phyloP scores from a whole-genome alignment of 2,797 vertebrate species.

The Kryptolebias ocellatus region DNA sequence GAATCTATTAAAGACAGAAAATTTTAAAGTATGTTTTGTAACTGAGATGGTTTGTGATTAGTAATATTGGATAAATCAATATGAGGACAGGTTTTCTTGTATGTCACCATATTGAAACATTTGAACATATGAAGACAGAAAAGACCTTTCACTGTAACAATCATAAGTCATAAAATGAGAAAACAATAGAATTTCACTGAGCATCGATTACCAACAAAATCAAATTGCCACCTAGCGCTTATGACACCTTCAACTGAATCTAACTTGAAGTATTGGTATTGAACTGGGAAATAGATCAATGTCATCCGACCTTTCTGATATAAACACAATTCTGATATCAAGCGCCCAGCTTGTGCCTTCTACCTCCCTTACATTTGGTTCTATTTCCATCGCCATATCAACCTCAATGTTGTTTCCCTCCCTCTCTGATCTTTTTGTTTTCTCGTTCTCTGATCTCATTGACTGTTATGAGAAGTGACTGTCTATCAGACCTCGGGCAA shows the following conservation, averaged over 20 bases:
- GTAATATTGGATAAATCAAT: background rate
- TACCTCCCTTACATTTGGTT: background rate
- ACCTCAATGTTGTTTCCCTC: conserved; percentile 27
- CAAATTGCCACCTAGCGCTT: background rate
- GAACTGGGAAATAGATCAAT: conserved; percentile 1
- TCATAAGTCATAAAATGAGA: background rate
- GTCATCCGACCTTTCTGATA: conserved; percentile 3
- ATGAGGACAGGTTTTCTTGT: background rate
- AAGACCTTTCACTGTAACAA: background rate
- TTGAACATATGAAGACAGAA: background rate
- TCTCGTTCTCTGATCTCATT: conserved; percentile 39
- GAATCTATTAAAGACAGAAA: no score
- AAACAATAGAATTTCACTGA: background rate
- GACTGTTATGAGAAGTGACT: conserved; percentile 74
- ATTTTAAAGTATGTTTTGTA: background rate
- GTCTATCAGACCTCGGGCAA: conserved; percentile 62
- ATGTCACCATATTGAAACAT: background rate
- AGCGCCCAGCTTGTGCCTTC: background rate
- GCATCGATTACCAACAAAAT: background rate
- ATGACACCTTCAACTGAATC: conserved; percentile 1
- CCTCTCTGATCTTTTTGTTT: conserved; percentile 38
- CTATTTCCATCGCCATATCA: conserved; percentile 23
- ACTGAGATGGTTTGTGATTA: rapidly evolving
- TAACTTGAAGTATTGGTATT: conserved; percentile 4
- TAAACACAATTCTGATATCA: conserved; percentile 5